Evolutionary conservation across 2,797 vertebrate species (phyloP).

Genomic region (Chaenodraco wilsoni): DNA sequence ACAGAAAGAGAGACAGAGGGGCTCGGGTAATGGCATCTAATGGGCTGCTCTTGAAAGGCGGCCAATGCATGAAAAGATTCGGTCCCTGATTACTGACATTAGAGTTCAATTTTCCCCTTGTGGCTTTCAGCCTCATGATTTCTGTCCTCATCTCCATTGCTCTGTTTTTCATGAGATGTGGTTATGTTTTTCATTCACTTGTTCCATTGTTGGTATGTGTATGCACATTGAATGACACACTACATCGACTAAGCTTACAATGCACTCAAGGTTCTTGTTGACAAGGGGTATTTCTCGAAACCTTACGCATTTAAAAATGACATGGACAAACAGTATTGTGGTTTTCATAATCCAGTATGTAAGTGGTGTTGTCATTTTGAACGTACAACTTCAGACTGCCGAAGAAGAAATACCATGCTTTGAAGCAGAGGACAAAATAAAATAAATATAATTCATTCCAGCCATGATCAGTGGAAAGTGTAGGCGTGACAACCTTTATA

Average conservation of each 20-base stretch:
- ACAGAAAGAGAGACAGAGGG: conserved; percentile 37
- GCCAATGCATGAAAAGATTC: conserved; percentile 67
- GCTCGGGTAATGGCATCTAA: conserved; percentile 68
- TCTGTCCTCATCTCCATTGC: conserved; percentile 40
- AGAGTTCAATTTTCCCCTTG: conserved; percentile 62
- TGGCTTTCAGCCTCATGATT: conserved; percentile 38
- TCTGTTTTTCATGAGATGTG: conserved; percentile 9
- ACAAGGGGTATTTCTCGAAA: no score
- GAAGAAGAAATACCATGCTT: no score
- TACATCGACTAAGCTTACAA: background rate
- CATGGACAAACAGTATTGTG: no score
- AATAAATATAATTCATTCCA: no score
- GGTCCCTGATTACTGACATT: conserved; percentile 73
- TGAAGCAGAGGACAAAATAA: no score
- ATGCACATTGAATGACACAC: conserved; percentile 4
- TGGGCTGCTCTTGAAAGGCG: conserved; percentile 68
- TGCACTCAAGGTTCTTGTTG: no score
- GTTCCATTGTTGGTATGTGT: conserved; percentile 4
- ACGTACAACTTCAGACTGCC: no score
- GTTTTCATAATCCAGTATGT: no score
- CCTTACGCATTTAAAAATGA: no score
- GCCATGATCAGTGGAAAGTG: no score
- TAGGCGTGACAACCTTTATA: no score
- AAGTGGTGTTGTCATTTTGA: no score
- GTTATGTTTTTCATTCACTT: conserved; percentile 76